These are phyloP conservation scores for Ciconia stormi DNA, from an alignment of 2,113 vertebrate species.

Conservation along the genomic window DNA sequence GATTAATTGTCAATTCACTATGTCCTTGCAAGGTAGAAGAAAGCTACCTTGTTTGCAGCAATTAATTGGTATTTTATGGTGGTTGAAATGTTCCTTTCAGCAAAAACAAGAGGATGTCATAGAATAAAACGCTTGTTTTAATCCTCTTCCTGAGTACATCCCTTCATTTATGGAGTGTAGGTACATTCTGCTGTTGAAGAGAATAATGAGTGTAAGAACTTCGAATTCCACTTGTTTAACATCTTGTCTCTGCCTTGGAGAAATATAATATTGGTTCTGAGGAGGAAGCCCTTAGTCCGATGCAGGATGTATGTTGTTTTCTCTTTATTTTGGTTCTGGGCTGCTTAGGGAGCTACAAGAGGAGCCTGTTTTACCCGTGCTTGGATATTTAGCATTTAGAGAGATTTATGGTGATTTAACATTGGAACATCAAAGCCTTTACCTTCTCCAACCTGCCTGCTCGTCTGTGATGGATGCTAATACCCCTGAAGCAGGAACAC, in stretches of 20 bases:
- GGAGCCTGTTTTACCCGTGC: not conserved
- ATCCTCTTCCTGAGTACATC: not conserved
- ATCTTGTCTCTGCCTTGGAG: not conserved
- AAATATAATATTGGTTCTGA: not conserved
- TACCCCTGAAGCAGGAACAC: slow-evolving; percentile 18
- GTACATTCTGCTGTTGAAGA: not conserved
- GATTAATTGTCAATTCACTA: not conserved
- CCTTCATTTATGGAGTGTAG: not conserved
- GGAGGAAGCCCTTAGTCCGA: not conserved
- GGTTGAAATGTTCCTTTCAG: not conserved
- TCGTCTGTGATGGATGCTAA: slow-evolving; percentile 27
- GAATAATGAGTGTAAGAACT: not conserved
- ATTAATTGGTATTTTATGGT: not conserved
- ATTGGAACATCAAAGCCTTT: slow-evolving; percentile 20
- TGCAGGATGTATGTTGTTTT: not conserved
- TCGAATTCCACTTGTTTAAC: not conserved
- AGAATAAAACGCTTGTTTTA: not conserved
- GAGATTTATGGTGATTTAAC: not conserved
- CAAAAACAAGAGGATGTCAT: not conserved
- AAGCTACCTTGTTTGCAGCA: not conserved
- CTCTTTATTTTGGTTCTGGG: not conserved
- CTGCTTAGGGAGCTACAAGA: not conserved
- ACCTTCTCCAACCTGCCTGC: not conserved
- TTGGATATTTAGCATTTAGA: not conserved
- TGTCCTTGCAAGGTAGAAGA: not conserved